Base-by-base conservation (phyloP, 2,888 invertebrate genomes). In the Agrochola litura region DNA sequence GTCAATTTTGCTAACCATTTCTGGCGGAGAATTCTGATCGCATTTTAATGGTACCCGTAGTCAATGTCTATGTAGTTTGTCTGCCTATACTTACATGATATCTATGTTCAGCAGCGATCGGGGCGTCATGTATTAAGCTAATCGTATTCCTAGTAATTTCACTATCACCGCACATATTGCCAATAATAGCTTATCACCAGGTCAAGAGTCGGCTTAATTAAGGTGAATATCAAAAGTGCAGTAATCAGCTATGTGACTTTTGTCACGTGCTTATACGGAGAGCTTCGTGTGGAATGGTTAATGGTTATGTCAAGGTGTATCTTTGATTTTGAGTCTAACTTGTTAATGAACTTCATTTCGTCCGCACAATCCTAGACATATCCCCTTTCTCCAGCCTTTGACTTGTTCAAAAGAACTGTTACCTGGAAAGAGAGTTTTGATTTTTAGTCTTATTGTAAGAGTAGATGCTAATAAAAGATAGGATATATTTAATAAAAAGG, bases 121-220 rank as follows among this genome's bases (percentile, higher is more conserved):
- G 37, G 14, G 79, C 37, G n/a, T 37, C 6, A 46, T 63, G 30
- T 56, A 37, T 56, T 52, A 46, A 65, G 25, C 43, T 83, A 68
- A 76, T 76, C 16, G 30, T 54, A 58, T 22, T 68, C 25, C 25
- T 56, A 68, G n/a, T 69, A 65, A 70, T 63, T n/a, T n/a, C 37
- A 64, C 41, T 70, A 77, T 81, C 76, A 60, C 12, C 9, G 25
- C 46, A 67, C 14, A 25, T 64, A 46, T 63, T 46, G 65, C 49
- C 65, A 78, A 66, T 83, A 82, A 82, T 72, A 83, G 54, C 37
- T 64, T 81, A 85, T 76, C 76, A 46, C 6, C n/a, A 37, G 67
- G 82, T 85, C 83, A 73, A 22, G 12, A 77, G 9, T 14, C 46
- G 14, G 10, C 37, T 61, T 72, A 74, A 83, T 86, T 83, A 74